Conservation (phyloP, 2,113 vertebrate genomes). For the Brachypteracias leptosomus region DNA sequence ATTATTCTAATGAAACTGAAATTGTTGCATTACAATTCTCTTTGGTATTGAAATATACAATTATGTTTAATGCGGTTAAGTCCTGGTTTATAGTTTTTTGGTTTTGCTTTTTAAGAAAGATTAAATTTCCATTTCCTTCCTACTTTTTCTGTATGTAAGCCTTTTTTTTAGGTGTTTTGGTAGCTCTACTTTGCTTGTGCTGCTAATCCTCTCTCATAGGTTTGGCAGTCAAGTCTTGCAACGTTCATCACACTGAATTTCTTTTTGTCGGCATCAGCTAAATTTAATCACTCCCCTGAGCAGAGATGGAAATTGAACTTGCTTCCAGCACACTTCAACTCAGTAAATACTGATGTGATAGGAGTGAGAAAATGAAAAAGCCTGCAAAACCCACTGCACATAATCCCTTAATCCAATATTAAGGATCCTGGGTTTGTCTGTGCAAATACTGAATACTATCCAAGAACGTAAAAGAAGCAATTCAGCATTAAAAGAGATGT, state of each 20-base stretch:
- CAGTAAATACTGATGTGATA: constrained; percentile 2
- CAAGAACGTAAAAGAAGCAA: neutral
- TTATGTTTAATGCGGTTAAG: neutral
- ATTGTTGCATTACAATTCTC: neutral
- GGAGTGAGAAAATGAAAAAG: constrained; percentile 25
- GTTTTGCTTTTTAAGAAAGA: neutral
- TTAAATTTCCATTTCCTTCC: neutral
- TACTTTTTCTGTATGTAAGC: neutral
- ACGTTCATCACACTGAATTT: neutral
- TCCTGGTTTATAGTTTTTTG: neutral
- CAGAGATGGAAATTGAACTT: constrained; percentile 25
- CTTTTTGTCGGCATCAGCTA: neutral
- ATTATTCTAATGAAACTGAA: neutral
- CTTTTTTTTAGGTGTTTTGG: neutral
- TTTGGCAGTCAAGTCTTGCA: neutral
- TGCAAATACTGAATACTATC: neutral
- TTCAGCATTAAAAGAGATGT: neutral
- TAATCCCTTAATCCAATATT: constrained; percentile 45
- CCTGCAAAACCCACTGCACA: neutral
- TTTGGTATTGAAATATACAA: neutral
- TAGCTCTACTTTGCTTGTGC: neutral
- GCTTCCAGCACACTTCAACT: neutral
- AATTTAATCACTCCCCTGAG: neutral
- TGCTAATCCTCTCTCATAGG: neutral
- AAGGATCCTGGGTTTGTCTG: neutral